A percentile compares a stretch with the other conserved stretches of the same genome.
Conservation (phyloP, 2,888 invertebrate genomes). For the Synergus gifuensis region DNA sequence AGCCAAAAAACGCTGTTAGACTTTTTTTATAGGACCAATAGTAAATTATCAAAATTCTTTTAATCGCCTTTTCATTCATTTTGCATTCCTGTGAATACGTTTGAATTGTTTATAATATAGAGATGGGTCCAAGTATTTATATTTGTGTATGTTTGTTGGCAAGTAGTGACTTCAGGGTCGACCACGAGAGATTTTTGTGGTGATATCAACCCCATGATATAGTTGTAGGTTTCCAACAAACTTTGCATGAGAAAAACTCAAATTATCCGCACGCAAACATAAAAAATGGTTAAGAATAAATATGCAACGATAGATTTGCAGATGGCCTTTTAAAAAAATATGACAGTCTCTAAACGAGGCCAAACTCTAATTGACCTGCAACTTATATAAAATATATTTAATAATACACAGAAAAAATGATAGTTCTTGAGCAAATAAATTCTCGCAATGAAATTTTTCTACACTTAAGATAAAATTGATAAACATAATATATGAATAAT, state of each 20-base stretch:
- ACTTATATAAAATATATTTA: neutral
- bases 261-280: neutral
- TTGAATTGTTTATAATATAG: neutral
- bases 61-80: too few species aligned
- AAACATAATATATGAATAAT: too few species aligned
- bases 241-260: neutral
- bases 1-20: too few species aligned
- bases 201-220: neutral
- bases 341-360: neutral
- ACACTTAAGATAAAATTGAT: too few species aligned
- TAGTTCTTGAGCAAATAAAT: neutral
- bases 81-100: too few species aligned
- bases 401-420: neutral
- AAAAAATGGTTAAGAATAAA: neutral
- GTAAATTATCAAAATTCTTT: too few species aligned
- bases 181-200: neutral
- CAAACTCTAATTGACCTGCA: neutral
- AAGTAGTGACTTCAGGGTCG: neutral
- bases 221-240: neutral
- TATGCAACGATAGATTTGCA: neutral
- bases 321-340: neutral
- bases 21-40: too few species aligned
- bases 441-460: too few species aligned
- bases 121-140: neutral
- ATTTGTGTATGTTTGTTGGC: neutral